phyloP scores from a whole-genome alignment of 2,113 vertebrate genomes.

The Myotis davidii region DNA sequence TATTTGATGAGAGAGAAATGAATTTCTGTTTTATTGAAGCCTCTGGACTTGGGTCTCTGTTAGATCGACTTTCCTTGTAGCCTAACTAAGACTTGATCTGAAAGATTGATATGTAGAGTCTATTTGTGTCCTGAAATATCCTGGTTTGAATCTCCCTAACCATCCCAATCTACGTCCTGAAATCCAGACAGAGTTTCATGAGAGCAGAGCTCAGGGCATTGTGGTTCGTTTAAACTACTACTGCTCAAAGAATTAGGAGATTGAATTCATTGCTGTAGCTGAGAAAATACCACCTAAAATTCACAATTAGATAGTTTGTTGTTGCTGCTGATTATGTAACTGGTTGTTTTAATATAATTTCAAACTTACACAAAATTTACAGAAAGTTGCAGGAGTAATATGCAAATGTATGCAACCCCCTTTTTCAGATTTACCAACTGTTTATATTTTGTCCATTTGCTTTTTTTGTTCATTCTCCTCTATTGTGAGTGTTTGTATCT shows the following conservation, averaged over 20 bases:
- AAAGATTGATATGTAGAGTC: not conserved
- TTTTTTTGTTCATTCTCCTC: not conserved
- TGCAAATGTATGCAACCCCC: not conserved
- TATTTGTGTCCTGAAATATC: not conserved
- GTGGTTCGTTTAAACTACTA: not conserved
- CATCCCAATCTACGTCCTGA: not conserved
- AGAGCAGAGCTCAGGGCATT: not conserved
- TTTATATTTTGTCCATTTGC: not conserved
- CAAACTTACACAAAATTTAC: not conserved
- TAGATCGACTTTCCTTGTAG: not conserved
- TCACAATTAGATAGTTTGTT: not conserved
- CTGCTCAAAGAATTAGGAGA: not conserved
- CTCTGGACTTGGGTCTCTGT: not conserved
- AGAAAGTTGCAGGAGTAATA: not conserved
- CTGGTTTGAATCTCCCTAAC: not conserved
- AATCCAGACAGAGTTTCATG: not conserved
- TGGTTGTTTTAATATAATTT: constrained; percentile 27
- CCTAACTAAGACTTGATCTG: not conserved
- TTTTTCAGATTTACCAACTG: not conserved
- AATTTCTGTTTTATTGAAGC: not conserved
- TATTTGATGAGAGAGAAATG: not conserved
- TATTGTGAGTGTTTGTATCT: not conserved
- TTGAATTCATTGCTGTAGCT: not conserved
- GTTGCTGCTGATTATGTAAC: not conserved
- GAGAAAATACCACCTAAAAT: not conserved